Evolutionary conservation across 2,888 invertebrate species (phyloP).

Genomic region (Orthosia cruda): DNA sequence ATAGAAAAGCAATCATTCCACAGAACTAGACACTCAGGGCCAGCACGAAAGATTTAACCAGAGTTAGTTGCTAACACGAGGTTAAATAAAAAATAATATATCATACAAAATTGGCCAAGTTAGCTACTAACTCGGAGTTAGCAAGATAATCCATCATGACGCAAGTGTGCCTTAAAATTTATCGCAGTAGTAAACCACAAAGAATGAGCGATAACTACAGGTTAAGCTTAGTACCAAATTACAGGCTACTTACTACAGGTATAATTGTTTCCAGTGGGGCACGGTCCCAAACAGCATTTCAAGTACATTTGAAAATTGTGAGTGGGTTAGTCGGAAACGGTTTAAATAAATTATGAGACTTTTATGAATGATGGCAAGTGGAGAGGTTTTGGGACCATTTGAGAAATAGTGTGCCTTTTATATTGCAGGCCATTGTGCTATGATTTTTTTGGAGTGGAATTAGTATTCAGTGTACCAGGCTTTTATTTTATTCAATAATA

Average conservation of each 20-base stretch:
- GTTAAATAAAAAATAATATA: too few relatives aligned
- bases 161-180: not conserved
- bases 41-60: too few relatives aligned
- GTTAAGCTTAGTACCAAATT: not conserved
- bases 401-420: not conserved
- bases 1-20: too few relatives aligned
- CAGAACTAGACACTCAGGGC: too few relatives aligned
- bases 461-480: not conserved
- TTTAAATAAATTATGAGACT: constrained; percentile 42
- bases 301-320: not conserved
- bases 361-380: constrained; percentile 20
- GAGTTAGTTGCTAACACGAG: too few relatives aligned
- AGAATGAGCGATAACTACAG: not conserved
- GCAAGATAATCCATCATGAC: too few relatives aligned
- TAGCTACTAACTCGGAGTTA: too few relatives aligned
- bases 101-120: too few relatives aligned
- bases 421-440: not conserved
- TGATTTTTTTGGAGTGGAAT: not conserved
- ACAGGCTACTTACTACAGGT: constrained; percentile 12
- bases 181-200: not conserved
- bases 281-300: not conserved
- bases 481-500: not conserved
- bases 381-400: not conserved
- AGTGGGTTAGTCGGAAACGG: constrained; percentile 30
- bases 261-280: constrained; percentile 14